Base-by-base conservation (phyloP, 1,140 invertebrate genomes). In the Scaptomyza montana region DNA sequence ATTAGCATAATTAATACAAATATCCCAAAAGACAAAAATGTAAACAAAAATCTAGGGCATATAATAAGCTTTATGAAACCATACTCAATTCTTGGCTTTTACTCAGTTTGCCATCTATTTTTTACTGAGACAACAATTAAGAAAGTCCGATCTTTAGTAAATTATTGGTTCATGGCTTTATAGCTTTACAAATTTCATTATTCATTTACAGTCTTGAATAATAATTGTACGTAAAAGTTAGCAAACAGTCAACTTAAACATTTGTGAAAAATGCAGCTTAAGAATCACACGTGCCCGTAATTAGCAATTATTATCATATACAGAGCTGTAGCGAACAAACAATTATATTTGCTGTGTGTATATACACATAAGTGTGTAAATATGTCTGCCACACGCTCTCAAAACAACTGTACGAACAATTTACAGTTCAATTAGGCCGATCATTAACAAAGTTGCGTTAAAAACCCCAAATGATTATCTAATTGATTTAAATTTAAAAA, bases 381-480 rank as follows among this genome's bases (percentile, higher is more conserved):
- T 46, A 33, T 47, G 21, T 56, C 1, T 41, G 19, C 3, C 28
- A 57, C 39, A 46, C 5, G 19, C 51, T 57, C 0, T 45, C n/a
- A 21, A 71, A 70, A 53, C 19, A 65, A 51, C 19, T 59, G 47
- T 13, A 21, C n/a, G n/a, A n/a, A 13, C 55, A 53, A 13, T 54
- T 33, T 41, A 0, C 19, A 65, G 6, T 53, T 46, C 9, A 66
- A 66, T 78, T 74, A 13, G 39, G 39, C 55, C 50, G 55, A 45
- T 51, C 54, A 61, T 72, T 81, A 7, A 54, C 8, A 78, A 70
- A 68, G 47, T 46, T 47, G 61, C 41, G 61, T 74, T 63, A 10
- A 67, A 64, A 84, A 79, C 50, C 50, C 50, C n/a, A 75, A 81
- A 75, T 49, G 55, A 56, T 61, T 75, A 61, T 69, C 71, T 67